Percentiles rank a stretch among this genome's conserved stretches.
Conservation (phyloP, 2,113 vertebrate species). For the Silurus asotus region DNA sequence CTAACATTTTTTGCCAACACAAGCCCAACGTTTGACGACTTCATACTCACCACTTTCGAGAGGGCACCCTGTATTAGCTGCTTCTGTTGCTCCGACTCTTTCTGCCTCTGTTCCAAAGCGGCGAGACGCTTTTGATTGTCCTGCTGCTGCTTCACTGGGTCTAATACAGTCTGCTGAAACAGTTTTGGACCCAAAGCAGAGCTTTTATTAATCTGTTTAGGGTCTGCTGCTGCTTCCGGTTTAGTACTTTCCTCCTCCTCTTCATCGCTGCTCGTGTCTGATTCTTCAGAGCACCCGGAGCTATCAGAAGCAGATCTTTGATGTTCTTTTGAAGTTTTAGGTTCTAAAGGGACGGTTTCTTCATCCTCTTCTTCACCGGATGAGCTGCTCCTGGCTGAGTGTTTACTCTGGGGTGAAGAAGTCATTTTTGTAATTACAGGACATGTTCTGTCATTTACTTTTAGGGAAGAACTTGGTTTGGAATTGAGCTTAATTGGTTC, state of each 20-base stretch:
- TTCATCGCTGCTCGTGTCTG: slow-evolving; percentile 54
- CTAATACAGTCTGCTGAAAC: neutral
- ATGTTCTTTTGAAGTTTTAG: neutral
- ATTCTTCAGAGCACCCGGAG: slow-evolving; percentile 48
- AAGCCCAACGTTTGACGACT: neutral
- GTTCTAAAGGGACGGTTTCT: neutral
- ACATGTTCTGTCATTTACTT: neutral
- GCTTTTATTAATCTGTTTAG: slow-evolving; percentile 18
- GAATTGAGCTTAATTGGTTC: neutral
- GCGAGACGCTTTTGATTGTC: slow-evolving; percentile 86
- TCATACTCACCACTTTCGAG: slow-evolving; percentile 78
- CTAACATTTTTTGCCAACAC: no score
- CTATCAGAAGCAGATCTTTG: slow-evolving; percentile 21
- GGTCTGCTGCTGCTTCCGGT: neutral
- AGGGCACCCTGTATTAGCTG: slow-evolving; percentile 85
- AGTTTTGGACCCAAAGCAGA: neutral
- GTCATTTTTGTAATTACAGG: neutral
- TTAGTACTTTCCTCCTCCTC: slow-evolving; percentile 48
- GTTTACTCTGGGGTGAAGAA: neutral
- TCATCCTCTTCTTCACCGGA: slow-evolving; percentile 3
- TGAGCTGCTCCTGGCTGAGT: slow-evolving; percentile 23
- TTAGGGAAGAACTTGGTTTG: neutral
- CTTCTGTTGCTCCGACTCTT: slow-evolving; percentile 79
- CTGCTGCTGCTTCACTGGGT: slow-evolving; percentile 69
- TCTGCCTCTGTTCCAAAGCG: slow-evolving; percentile 82